A percentile compares a stretch with the other conserved stretches of the same genome.
These are phyloP conservation scores for Rallus limicola DNA, from an alignment of 2,113 vertebrate species.

Conservation along the genomic window DNA sequence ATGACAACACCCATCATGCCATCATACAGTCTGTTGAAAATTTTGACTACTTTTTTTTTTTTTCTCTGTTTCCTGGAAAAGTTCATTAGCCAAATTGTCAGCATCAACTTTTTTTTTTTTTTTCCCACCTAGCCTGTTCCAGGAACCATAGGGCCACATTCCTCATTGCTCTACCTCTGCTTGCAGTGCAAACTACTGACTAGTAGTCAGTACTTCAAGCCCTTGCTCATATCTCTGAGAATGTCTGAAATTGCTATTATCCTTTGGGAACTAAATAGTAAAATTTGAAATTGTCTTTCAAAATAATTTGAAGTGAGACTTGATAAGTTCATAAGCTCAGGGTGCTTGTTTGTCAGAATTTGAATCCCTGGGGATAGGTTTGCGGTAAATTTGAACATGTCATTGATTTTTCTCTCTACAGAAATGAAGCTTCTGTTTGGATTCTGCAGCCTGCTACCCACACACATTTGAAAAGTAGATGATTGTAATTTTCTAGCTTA, in stretches of 20 bases:
- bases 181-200: neutral
- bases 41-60: neutral
- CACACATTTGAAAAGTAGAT: constrained; percentile 53
- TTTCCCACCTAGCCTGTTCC: neutral
- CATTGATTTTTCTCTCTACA: constrained; percentile 43
- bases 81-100: neutral
- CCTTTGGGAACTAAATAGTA: neutral
- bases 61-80: neutral
- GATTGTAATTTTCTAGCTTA: constrained; percentile 51
- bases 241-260: neutral
- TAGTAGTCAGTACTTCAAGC: neutral
- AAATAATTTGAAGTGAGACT: constrained; percentile 1
- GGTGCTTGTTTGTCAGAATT: neutral
- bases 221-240: neutral
- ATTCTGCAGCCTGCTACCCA: constrained; percentile 42
- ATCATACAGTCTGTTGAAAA: neutral
- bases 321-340: constrained; percentile 1
- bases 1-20: neutral
- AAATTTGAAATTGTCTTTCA: neutral
- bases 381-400: neutral
- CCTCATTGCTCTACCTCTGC: neutral
- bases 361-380: neutral
- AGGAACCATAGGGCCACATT: neutral
- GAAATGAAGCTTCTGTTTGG: constrained; percentile 40
- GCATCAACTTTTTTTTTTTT: neutral